Evolutionary conservation across 2,113 vertebrate species (phyloP).

Genomic region (Peromyscus maniculatus): DNA sequence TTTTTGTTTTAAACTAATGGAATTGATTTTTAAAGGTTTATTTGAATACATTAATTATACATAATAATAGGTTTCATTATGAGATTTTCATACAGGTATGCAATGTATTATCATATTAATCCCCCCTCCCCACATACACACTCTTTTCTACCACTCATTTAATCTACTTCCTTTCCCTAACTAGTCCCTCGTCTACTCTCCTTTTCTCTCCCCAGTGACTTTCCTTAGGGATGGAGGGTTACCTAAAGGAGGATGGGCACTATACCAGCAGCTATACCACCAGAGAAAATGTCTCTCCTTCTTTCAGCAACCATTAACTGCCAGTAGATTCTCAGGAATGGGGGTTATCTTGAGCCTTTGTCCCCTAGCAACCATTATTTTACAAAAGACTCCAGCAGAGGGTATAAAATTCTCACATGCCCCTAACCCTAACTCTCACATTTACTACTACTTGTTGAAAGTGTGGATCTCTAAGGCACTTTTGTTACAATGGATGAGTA

Average conservation of each 20-base stretch:
- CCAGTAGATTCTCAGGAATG: background rate
- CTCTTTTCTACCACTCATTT: background rate
- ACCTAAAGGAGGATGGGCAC: background rate
- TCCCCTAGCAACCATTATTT: background rate
- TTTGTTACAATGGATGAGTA: background rate
- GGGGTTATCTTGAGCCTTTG: background rate
- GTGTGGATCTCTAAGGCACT: background rate
- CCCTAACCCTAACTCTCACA: accelerated
- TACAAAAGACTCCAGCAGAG: background rate
- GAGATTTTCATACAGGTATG: background rate
- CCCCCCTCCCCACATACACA: no score
- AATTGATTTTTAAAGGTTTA: background rate
- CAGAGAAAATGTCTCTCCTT: background rate
- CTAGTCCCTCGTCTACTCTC: no score
- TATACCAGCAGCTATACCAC: no score
- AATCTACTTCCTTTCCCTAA: background rate
- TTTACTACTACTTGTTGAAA: background rate
- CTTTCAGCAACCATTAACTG: background rate
- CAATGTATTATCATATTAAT: background rate
- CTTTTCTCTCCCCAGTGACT: background rate
- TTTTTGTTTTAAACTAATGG: background rate
- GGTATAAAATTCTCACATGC: accelerated
- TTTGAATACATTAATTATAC: background rate
- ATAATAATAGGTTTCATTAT: background rate
- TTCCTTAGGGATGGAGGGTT: background rate